Conservation (phyloP, 2,888 invertebrate species). For the Ormyrus pomaceus region DNA sequence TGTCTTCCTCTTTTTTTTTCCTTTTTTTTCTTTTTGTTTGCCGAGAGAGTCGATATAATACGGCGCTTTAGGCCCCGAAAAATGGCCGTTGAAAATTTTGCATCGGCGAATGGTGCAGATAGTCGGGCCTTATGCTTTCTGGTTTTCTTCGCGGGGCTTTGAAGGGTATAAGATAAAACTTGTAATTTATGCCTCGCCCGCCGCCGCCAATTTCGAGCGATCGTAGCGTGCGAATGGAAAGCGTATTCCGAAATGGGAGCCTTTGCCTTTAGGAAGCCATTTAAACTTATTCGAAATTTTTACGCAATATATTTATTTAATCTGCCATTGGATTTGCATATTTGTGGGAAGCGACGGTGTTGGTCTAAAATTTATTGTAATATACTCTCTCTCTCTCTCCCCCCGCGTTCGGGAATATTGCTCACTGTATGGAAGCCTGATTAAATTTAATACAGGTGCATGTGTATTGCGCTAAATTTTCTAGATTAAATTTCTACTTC, state of each 20-base stretch:
- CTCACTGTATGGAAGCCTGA: neutral
- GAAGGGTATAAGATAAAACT: constrained; percentile 17
- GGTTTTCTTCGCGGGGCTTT: neutral
- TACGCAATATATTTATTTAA: too few relatives aligned
- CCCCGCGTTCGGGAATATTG: too few relatives aligned
- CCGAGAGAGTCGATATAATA: neutral
- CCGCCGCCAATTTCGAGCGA: constrained; percentile 4
- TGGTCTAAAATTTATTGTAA: constrained; percentile 11
- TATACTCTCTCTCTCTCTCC: neutral
- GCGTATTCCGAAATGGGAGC: neutral
- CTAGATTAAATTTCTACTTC: constrained; percentile 9
- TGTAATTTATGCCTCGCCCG: neutral
- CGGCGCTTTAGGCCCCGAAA: neutral
- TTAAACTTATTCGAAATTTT: too few relatives aligned
- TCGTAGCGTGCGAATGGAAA: neutral
- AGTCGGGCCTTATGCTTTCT: neutral
- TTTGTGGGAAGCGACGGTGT: neutral
- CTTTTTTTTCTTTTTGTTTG: neutral
- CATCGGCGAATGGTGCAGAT: too few relatives aligned
- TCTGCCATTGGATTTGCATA: neutral
- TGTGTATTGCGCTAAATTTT: neutral
- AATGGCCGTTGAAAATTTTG: neutral
- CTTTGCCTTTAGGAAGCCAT: too few relatives aligned
- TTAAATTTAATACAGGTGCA: neutral
- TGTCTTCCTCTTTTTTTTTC: too few relatives aligned